phyloP scores from a whole-genome alignment of 92 coral and sea anemone species.

The Muricea muricata region DNA sequence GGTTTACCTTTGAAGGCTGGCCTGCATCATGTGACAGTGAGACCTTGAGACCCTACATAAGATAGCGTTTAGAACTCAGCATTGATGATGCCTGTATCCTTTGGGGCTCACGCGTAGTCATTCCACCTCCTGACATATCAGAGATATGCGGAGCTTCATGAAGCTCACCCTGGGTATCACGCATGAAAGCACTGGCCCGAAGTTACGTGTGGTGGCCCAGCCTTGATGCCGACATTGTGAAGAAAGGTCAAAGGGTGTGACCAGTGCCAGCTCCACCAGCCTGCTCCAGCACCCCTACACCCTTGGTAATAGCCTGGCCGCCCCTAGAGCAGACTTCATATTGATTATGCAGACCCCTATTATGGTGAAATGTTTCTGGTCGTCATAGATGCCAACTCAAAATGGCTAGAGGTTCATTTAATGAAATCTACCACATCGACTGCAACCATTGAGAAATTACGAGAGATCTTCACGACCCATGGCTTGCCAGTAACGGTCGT shows the following conservation, averaged over 20 bases:
- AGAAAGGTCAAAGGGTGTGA: conserved; percentile 55
- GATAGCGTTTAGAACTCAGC: no score
- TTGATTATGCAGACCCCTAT: conserved; percentile 66
- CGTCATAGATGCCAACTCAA: conserved; percentile 45
- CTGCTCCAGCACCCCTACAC: conserved; percentile 55
- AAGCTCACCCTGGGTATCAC: conserved; percentile 59
- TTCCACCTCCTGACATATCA: conserved; percentile 59
- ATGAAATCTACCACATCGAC: conserved; percentile 47
- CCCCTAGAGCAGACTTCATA: conserved; percentile 56
- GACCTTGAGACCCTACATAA: no score
- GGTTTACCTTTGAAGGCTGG: no score
- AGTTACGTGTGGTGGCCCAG: conserved; percentile 54
- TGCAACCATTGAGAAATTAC: conserved; percentile 51
- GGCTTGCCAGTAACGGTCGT: conserved; percentile 58
- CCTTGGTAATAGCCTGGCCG: conserved; percentile 65
- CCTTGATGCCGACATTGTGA: conserved; percentile 54
- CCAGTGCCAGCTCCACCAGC: conserved; percentile 63
- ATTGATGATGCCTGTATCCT: no score
- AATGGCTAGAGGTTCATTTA: conserved; percentile 49
- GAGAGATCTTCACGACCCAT: conserved; percentile 24
- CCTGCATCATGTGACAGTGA: no score
- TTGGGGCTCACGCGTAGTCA: background rate
- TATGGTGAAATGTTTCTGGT: conserved; percentile 55
- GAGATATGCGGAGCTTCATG: conserved; percentile 57
- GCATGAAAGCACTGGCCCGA: conserved; percentile 65